These are phyloP conservation scores for Batillaria attramentaria DNA, from an alignment of 1,140 invertebrate genomes.

Conservation along the genomic window DNA sequence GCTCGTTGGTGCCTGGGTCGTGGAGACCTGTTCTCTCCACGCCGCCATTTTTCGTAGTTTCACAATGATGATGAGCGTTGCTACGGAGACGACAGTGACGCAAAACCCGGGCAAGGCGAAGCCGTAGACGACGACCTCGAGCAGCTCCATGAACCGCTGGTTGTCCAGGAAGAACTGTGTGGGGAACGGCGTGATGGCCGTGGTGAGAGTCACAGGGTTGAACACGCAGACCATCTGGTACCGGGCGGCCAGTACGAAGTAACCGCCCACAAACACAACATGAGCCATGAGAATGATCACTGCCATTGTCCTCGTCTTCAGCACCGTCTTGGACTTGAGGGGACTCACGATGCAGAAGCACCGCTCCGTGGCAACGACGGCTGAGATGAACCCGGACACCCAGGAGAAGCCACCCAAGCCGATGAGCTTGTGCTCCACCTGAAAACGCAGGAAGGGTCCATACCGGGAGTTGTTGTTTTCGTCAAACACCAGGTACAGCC, in stretches of 20 bases:
- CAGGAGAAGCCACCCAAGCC: slow-evolving; percentile 12
- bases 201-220: background rate
- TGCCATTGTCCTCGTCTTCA: background rate
- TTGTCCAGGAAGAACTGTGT: background rate
- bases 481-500: slow-evolving; percentile 9
- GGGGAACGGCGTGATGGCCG: background rate
- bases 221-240: background rate
- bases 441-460: too few species aligned
- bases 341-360: slow-evolving; percentile 27
- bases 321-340: background rate
- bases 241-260: background rate
- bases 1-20: background rate
- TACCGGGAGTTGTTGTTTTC: too few species aligned
- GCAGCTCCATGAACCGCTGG: background rate
- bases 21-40: background rate
- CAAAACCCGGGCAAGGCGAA: background rate
- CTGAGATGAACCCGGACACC: slow-evolving; percentile 18
- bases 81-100: background rate
- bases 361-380: slow-evolving; percentile 12
- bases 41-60: background rate
- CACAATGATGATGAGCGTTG: background rate
- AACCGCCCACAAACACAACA: background rate
- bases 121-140: background rate
- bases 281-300: background rate
- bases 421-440: background rate